A percentile compares a stretch with the other conserved stretches of the same genome.
Conservation (phyloP, 2,797 vertebrate species). For the Intellagama lesueurii region DNA sequence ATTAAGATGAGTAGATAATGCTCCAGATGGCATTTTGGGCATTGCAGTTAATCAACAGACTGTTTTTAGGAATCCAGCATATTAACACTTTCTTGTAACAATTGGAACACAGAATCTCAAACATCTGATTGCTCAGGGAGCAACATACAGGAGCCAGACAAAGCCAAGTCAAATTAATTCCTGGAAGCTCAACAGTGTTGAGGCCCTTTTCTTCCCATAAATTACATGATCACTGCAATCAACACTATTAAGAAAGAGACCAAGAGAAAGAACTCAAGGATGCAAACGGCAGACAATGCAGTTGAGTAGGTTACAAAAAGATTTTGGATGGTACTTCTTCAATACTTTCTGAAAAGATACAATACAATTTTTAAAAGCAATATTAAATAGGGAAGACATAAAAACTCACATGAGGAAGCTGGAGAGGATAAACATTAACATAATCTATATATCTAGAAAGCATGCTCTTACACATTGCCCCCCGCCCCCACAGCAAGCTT, state of each 20-base stretch:
- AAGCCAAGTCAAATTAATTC: not conserved
- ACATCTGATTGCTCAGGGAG: conserved; percentile 53
- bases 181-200: conserved; percentile 9
- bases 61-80: conserved; percentile 57
- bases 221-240: not conserved
- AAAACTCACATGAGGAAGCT: conserved; percentile 7
- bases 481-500: too few species aligned
- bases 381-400: not conserved
- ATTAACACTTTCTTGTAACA: conserved; percentile 61
- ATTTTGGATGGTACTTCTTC: not conserved
- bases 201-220: conserved; percentile 14
- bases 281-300: fast-evolving
- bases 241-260: not conserved
- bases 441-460: not conserved
- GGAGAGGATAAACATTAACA: not conserved
- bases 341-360: not conserved
- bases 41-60: conserved; percentile 60
- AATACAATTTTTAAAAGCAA: not conserved
- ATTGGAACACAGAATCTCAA: conserved; percentile 61
- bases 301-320: fast-evolving
- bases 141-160: conserved; percentile 24
- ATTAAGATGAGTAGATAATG: conserved; percentile 57
- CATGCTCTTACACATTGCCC: too few species aligned
- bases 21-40: conserved; percentile 66
- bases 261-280: not conserved